Evolutionary conservation across 1,140 invertebrate species (phyloP).

Genomic region (Andrena cerasifolii): DNA sequence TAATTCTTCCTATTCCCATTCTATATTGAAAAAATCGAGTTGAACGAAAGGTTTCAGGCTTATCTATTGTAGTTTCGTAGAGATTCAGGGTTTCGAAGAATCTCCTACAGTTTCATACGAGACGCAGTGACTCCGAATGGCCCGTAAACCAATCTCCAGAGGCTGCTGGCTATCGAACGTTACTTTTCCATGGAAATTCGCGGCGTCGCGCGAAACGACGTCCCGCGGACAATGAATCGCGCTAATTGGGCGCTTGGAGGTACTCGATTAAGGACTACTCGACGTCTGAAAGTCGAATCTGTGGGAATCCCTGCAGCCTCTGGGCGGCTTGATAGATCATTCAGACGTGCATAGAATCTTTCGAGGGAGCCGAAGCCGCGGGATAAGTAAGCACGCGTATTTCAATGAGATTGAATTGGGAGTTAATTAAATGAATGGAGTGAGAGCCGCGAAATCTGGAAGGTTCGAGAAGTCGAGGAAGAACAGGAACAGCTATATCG

Average conservation of each 20-base stretch:
- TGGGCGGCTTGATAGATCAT: neutral
- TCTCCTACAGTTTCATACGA: neutral
- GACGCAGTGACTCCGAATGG: neutral
- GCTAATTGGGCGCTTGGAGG: constrained; percentile 32
- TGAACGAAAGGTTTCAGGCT: no score
- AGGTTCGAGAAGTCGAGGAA: no score
- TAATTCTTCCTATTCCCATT: no score
- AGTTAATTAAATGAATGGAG: no score
- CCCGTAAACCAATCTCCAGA: neutral
- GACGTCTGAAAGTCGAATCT: neutral
- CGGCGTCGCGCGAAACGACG: neutral
- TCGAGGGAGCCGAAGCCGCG: no score
- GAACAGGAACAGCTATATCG: no score
- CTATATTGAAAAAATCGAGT: no score
- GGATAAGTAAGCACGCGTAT: no score
- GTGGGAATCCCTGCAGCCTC: neutral
- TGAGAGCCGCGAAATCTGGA: no score
- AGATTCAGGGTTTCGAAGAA: no score
- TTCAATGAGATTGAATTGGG: no score
- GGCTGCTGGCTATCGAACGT: neutral
- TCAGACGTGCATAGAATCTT: neutral
- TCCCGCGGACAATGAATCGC: constrained; percentile 18
- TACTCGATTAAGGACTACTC: constrained; percentile 19
- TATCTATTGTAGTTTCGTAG: no score
- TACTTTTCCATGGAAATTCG: neutral